Evolutionary conservation across 1,140 invertebrate genomes (phyloP).

Genomic region (Lepidurus packardi): DNA sequence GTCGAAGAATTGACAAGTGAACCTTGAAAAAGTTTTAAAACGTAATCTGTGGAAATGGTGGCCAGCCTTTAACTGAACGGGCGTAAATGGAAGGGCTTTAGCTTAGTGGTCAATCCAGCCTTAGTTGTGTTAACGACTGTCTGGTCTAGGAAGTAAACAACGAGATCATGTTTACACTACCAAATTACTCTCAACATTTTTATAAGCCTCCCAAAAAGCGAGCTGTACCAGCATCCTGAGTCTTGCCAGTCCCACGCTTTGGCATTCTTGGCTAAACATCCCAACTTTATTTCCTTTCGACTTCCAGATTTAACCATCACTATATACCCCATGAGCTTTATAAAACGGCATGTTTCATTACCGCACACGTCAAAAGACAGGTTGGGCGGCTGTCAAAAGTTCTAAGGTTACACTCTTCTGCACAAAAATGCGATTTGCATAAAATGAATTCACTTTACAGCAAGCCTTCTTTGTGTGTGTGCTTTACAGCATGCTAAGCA

Average conservation of each 20-base stretch:
- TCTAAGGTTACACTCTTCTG: neutral
- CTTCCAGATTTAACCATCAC: conserved; percentile 1
- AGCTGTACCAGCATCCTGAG: neutral
- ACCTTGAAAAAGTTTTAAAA: neutral
- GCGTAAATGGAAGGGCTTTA: conserved; percentile 6
- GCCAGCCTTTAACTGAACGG: neutral
- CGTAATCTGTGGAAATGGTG: neutral
- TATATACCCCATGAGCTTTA: neutral
- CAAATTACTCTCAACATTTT: conserved; percentile 14
- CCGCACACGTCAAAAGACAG: conserved; percentile 4
- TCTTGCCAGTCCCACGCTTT: neutral
- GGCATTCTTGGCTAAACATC: conserved; percentile 18
- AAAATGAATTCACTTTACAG: neutral
- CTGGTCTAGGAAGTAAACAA: neutral
- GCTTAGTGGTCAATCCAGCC: neutral
- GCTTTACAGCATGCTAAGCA: neutral
- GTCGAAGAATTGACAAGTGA: neutral
- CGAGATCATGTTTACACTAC: neutral
- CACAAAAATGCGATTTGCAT: neutral
- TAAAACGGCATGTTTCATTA: neutral
- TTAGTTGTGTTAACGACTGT: conserved; percentile 2
- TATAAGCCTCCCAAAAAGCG: conserved; percentile 15
- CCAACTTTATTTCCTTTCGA: neutral
- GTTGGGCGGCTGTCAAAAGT: neutral
- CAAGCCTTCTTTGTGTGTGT: neutral